Evolutionary conservation across 2,113 vertebrate species (phyloP).

Genomic region (Zapus hudsonius): DNA sequence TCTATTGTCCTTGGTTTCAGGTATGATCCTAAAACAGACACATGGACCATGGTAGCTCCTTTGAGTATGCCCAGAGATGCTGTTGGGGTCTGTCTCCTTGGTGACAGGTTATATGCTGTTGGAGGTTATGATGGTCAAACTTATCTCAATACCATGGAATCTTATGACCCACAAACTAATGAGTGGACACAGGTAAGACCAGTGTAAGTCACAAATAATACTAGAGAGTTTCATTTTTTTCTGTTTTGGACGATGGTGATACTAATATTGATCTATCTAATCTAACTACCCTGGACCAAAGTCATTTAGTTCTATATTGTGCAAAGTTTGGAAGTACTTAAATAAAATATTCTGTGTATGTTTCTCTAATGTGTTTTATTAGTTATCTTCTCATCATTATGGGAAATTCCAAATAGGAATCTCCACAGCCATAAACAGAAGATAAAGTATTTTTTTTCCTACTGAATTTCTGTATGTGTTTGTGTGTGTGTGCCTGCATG

Average conservation of each 20-base stretch:
- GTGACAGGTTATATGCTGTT: conserved; percentile 88
- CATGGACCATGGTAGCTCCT: conserved; percentile 89
- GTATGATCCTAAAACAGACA: conserved; percentile 90
- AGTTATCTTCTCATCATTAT: fast-evolving
- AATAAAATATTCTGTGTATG: background rate
- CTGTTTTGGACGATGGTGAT: background rate
- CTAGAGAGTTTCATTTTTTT: background rate
- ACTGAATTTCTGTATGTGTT: too few relatives aligned
- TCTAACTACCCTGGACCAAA: background rate
- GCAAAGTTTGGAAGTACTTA: background rate
- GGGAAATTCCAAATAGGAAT: background rate
- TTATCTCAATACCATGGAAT: conserved; percentile 89
- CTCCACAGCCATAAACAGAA: background rate
- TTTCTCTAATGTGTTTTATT: background rate
- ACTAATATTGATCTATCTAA: background rate
- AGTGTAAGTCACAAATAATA: background rate
- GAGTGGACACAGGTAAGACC: conserved; percentile 88
- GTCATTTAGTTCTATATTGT: background rate
- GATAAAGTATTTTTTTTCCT: background rate
- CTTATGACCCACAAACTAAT: conserved; percentile 89
- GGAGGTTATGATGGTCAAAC: conserved; percentile 90
- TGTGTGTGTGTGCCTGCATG: too few relatives aligned
- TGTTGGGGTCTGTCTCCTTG: conserved; percentile 89
- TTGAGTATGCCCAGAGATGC: conserved; percentile 89
- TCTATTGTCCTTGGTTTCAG: conserved; percentile 75